Percentiles rank a stretch among this genome's conserved stretches.
These are phyloP conservation scores for Parapristionchus giblindavisi DNA, from an alignment of 2,888 invertebrate species.

Conservation along the genomic window DNA sequence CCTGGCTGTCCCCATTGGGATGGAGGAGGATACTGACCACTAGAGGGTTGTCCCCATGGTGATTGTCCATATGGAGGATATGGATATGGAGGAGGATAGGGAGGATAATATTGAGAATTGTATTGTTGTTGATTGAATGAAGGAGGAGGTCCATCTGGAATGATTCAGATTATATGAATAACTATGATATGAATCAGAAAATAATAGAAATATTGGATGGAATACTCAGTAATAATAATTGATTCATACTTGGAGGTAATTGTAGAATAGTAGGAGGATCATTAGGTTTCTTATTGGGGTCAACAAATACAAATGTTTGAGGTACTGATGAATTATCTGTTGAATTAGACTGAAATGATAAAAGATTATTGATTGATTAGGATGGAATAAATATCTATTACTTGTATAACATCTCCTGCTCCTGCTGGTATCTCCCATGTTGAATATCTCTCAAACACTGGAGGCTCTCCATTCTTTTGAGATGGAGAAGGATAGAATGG, in stretches of 20 bases:
- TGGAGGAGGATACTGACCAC: neutral
- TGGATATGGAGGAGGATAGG: neutral
- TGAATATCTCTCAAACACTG: slow-evolving; percentile 33
- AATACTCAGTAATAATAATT: neutral
- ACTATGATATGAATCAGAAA: neutral
- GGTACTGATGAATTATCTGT: slow-evolving; percentile 4
- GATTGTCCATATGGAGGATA: neutral
- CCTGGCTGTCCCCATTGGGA: neutral
- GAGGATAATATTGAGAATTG: slow-evolving; percentile 22
- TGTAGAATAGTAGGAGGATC: slow-evolving; percentile 33
- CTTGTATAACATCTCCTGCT: slow-evolving; percentile 25
- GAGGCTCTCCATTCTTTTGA: slow-evolving; percentile 15
- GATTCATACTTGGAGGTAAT: slow-evolving; percentile 15
- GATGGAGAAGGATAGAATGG: slow-evolving; percentile 4
- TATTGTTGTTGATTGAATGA: neutral
- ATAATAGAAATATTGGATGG: neutral
- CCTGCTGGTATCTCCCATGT: slow-evolving; percentile 37
- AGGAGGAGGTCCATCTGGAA: slow-evolving; percentile 13
- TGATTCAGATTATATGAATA: neutral
- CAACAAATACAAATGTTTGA: slow-evolving; percentile 28
- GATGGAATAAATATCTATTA: neutral
- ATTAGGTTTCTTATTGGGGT: slow-evolving; percentile 31
- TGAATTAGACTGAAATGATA: slow-evolving; percentile 3
- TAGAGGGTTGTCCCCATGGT: neutral
- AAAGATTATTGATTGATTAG: neutral